phyloP scores from a whole-genome alignment of 2,797 vertebrate species.

The Anguilla pacifica region DNA sequence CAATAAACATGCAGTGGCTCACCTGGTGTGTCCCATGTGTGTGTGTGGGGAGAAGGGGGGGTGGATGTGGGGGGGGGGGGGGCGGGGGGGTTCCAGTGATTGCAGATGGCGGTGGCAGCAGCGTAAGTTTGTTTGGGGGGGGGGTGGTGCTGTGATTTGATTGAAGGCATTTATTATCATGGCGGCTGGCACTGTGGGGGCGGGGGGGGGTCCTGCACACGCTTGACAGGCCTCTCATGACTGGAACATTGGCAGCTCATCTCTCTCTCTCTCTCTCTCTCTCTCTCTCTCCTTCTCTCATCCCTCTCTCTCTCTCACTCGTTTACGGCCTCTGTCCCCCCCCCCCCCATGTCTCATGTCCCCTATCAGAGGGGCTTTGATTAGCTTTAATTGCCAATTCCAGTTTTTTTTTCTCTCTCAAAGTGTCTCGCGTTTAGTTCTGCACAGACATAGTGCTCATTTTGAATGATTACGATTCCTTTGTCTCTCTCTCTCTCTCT shows the following conservation, averaged over 20 bases:
- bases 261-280: not conserved
- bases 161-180: conserved; percentile 79
- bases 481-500: not conserved
- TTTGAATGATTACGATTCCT: not conserved
- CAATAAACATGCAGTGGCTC: not conserved
- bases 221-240: conserved; percentile 38
- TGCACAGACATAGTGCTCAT: not conserved
- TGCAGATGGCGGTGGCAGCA: conserved; percentile 64
- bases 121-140: conserved; percentile 34
- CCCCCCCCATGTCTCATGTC: not conserved
- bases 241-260: not conserved
- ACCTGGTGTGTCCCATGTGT: no score
- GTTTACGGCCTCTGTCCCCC: not conserved
- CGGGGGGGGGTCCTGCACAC: conserved; percentile 73
- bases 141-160: conserved; percentile 57
- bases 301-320: not conserved
- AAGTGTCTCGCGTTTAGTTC: not conserved
- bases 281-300: not conserved
- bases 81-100: conserved; percentile 58
- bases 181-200: conserved; percentile 66
- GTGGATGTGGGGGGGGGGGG: not conserved
- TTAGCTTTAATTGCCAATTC: conserved; percentile 3
- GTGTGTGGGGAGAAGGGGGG: not conserved
- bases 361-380: not conserved
- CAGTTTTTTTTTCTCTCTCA: not conserved